Percentiles rank a stretch among this genome's conserved stretches.
Conservation (phyloP, 1,140 invertebrate genomes). For the Drosophila trapezifrons region DNA sequence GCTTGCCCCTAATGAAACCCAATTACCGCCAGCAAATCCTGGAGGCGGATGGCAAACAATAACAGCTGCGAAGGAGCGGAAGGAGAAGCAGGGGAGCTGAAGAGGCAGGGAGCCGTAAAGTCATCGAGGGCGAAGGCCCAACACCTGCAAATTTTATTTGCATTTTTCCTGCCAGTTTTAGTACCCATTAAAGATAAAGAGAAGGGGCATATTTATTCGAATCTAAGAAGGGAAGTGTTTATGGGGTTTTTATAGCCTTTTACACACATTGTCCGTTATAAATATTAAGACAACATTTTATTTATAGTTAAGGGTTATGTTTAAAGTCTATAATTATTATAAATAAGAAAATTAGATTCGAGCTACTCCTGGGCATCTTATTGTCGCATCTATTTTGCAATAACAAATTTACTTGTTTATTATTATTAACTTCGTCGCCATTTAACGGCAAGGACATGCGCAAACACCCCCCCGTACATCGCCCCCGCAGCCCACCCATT, state of each 20-base stretch:
- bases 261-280: not conserved
- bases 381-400: slow-evolving; percentile 1
- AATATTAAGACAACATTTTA: not conserved
- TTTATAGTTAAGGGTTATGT: not conserved
- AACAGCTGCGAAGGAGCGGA: slow-evolving; percentile 61
- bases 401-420: slow-evolving; percentile 43
- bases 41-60: slow-evolving; percentile 57
- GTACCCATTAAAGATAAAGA: slow-evolving; percentile 14
- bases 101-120: slow-evolving; percentile 4
- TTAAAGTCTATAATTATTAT: too few relatives aligned
- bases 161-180: slow-evolving; percentile 51
- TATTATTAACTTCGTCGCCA: slow-evolving; percentile 44
- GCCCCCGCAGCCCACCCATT: too few relatives aligned
- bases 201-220: slow-evolving; percentile 12
- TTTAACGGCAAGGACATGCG: slow-evolving; percentile 70
- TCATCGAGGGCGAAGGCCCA: slow-evolving; percentile 37
- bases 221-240: not conserved
- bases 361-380: not conserved
- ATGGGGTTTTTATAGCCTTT: too few relatives aligned
- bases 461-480: slow-evolving; percentile 53
- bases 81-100: not conserved
- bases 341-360: too few relatives aligned
- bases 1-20: slow-evolving; percentile 62
- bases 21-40: slow-evolving; percentile 52
- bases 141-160: slow-evolving; percentile 76